Percentiles rank a stretch among this genome's conserved stretches.
phyloP scores from a whole-genome alignment of 1,140 invertebrate genomes.

The fruit fly (Drosophila melanogaster) region DNA sequence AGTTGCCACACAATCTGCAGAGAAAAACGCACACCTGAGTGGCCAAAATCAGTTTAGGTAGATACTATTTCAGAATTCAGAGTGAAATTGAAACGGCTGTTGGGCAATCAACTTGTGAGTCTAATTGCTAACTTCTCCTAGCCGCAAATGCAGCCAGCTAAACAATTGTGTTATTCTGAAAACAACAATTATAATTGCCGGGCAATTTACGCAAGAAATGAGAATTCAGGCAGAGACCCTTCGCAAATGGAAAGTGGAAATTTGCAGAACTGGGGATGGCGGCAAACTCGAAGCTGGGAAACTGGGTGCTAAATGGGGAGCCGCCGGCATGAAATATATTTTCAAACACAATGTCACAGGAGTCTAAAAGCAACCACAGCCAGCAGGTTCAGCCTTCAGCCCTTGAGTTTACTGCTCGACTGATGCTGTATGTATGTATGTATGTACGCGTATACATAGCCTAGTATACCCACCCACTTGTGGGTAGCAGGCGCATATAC shows the following conservation, averaged over 20 bases:
- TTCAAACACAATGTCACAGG: slow-evolving; percentile 59
- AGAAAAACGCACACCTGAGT: background rate
- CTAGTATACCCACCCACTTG: background rate
- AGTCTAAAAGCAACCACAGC: slow-evolving; percentile 19
- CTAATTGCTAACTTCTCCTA: slow-evolving; percentile 35
- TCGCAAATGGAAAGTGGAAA: slow-evolving; percentile 36
- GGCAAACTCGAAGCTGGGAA: background rate
- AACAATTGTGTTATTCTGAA: slow-evolving; percentile 32
- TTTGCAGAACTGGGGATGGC: background rate
- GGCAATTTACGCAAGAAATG: slow-evolving; percentile 27
- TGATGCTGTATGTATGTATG: slow-evolving; percentile 14
- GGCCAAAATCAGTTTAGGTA: background rate
- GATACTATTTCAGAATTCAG: slow-evolving; percentile 1
- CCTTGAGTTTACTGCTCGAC: slow-evolving; percentile 31
- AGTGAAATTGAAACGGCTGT: slow-evolving; percentile 62
- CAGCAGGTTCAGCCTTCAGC: slow-evolving; percentile 23
- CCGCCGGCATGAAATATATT: slow-evolving; percentile 44
- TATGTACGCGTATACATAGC: background rate
- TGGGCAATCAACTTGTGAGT: slow-evolving; percentile 12
- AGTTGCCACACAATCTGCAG: background rate
- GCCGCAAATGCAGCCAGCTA: slow-evolving; percentile 21
- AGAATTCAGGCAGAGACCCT: slow-evolving; percentile 16
- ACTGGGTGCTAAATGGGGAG: background rate
- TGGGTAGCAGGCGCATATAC: background rate
- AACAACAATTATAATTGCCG: slow-evolving; percentile 51